phyloP scores from a whole-genome alignment of 2,113 vertebrate genomes.

The Phyllopteryx taeniolatus region DNA sequence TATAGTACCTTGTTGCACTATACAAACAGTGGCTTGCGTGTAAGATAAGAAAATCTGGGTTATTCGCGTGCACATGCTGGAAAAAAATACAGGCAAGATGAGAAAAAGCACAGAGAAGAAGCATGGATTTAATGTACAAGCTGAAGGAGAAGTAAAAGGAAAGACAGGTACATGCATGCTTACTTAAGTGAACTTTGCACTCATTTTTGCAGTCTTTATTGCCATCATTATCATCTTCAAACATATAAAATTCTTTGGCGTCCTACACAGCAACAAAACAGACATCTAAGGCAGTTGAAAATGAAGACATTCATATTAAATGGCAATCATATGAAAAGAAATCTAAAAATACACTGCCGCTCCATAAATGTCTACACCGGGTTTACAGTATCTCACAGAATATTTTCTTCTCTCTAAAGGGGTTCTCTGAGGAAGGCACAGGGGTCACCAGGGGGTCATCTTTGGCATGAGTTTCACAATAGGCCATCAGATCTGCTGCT shows the following conservation, averaged over 20 bases:
- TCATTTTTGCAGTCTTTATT: conserved; percentile 54
- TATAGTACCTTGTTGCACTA: neutral
- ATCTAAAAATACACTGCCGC: neutral
- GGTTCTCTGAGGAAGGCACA: conserved; percentile 81
- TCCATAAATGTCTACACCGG: neutral
- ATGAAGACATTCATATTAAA: neutral
- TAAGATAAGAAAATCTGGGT: neutral
- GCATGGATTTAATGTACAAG: conserved; percentile 65
- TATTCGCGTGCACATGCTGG: neutral
- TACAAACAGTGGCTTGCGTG: neutral
- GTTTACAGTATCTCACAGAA: conserved; percentile 81
- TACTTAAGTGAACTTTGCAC: conserved; percentile 66
- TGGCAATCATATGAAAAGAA: neutral
- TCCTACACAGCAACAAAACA: conserved; percentile 5
- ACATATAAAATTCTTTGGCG: neutral
- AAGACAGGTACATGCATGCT: neutral
- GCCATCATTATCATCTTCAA: conserved; percentile 18
- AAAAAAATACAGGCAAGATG: neutral
- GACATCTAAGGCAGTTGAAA: conserved; percentile 20
- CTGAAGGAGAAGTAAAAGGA: conserved; percentile 31
- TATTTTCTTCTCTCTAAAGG: conserved; percentile 82
- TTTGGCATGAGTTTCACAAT: conserved; percentile 82
- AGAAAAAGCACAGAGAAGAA: neutral
- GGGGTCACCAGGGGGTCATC: conserved; percentile 82
- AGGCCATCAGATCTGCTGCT: conserved; percentile 83